Evolutionary conservation across 2,113 vertebrate species (phyloP), one percentile per base, ranked within the genome.

Genomic region (Ictalurus punctatus): DNA sequence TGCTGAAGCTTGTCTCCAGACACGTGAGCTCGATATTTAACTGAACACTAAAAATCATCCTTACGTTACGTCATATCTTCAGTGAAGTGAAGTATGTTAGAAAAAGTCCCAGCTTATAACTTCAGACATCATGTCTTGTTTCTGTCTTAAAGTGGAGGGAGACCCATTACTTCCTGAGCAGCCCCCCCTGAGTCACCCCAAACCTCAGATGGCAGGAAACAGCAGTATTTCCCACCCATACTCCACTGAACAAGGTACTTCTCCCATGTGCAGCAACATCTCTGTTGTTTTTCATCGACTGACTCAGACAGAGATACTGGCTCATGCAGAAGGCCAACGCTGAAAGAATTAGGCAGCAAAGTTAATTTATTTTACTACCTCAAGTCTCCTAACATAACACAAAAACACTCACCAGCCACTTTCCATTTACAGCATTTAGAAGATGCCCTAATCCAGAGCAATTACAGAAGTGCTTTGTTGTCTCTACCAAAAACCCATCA

Each of bases 101-200:
- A 30, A 2, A n/a, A 84, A 44, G 19, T 23, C 34, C 14, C 52
- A 73, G 59, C 48, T 30, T 63, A 65, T 74, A 63, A 58, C 44
- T 21, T 34, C 12, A 69, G 21, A 56, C n/a, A 65, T 84, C 3
- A 80, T 6, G 25, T 82, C 9, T 86, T 59, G 27, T 52, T 83
- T 88, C 19, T 88, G 14, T 86, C 34, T 65, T 44, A 86, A 86
- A 90, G 84, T 89, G 14, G 81, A 84, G 40, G 79, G 63, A 90
- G 73, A 52, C 81, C 91, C 80, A 91, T 88, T 79, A 71, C 65
- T 74, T 86, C 86, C 58, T 85, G 89, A 86, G 87, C 87, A 80
- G 71, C 67, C 85, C 69, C 71, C 59, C 17, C 40, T 76, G 85
- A 58, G 58, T 69, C 78, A 88, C 59, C 21, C 86, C 78, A 80